Evolutionary conservation across 1,140 invertebrate genomes (phyloP).

Genomic region (Apis laboriosa): DNA sequence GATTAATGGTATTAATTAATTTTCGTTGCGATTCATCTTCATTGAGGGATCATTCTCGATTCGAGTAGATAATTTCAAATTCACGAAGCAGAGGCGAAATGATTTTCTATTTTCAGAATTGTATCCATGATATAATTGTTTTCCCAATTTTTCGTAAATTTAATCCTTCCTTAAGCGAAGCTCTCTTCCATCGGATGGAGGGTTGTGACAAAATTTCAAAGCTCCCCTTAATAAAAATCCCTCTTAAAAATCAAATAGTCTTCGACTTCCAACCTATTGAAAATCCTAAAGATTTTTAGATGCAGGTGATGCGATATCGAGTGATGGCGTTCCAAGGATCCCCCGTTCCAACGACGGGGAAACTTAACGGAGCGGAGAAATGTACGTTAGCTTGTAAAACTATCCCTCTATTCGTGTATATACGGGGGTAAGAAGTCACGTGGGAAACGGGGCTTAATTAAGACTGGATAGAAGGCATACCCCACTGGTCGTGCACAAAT

Average conservation of each 20-base stretch:
- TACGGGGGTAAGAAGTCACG: constrained; percentile 64
- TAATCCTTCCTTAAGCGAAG: too few species aligned
- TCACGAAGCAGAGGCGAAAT: too few species aligned
- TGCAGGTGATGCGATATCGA: constrained; percentile 62
- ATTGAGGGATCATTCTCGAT: too few species aligned
- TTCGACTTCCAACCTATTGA: neutral
- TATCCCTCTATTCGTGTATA: constrained; percentile 3
- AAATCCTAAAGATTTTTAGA: neutral
- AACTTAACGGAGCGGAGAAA: constrained; percentile 58
- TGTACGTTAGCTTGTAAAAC: constrained; percentile 60
- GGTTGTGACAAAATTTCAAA: too few species aligned
- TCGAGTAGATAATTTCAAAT: too few species aligned
- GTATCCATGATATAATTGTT: too few species aligned
- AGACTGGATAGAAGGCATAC: constrained; percentile 58
- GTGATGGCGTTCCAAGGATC: constrained; percentile 61
- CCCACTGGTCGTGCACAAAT: constrained; percentile 59
- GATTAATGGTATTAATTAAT: constrained; percentile 9
- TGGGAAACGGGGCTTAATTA: constrained; percentile 67
- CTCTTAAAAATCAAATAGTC: neutral
- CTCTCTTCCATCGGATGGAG: too few species aligned
- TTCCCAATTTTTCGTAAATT: too few species aligned
- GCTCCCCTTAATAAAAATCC: too few species aligned
- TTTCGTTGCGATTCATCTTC: neutral
- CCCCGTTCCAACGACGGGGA: constrained; percentile 23
- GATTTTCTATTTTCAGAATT: too few species aligned